Evolutionary conservation across 1,140 invertebrate genomes (phyloP).

Genomic region (Anastrepha ludens): DNA sequence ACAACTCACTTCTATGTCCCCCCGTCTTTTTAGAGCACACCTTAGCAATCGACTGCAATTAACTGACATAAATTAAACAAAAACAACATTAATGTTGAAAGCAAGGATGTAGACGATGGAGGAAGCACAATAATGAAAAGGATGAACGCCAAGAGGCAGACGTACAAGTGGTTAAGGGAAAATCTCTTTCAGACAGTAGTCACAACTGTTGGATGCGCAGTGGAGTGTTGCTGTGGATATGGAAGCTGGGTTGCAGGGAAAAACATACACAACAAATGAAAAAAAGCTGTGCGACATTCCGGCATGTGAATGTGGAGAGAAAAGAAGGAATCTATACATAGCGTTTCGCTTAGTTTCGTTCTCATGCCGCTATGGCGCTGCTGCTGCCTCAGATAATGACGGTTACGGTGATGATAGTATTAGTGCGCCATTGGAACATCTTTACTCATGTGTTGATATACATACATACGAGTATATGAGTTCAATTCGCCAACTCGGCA

Average conservation of each 20-base stretch:
- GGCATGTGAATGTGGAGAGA: not conserved
- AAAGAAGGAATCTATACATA: not conserved
- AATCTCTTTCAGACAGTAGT: conserved; percentile 1
- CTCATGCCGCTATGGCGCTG: not conserved
- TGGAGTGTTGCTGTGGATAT: not conserved
- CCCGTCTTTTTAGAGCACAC: not conserved
- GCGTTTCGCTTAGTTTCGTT: not conserved
- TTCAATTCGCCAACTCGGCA: not conserved
- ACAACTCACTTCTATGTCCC: not conserved
- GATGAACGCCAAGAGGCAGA: conserved; percentile 13
- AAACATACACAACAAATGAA: not conserved
- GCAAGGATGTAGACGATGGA: conserved; percentile 8
- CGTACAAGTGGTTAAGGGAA: not conserved
- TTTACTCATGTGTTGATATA: not conserved
- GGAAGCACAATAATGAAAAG: not conserved
- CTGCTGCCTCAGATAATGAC: not conserved
- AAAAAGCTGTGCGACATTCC: not conserved
- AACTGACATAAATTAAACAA: conserved; percentile 24
- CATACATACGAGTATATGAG: not conserved
- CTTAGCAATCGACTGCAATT: conserved; percentile 37
- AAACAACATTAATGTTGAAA: not conserved
- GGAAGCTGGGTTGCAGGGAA: not conserved
- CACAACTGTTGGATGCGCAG: not conserved
- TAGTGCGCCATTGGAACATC: not conserved
- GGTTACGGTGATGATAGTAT: not conserved